Base-by-base conservation (phyloP, 2,888 invertebrate genomes). In the Xylota segnis region DNA sequence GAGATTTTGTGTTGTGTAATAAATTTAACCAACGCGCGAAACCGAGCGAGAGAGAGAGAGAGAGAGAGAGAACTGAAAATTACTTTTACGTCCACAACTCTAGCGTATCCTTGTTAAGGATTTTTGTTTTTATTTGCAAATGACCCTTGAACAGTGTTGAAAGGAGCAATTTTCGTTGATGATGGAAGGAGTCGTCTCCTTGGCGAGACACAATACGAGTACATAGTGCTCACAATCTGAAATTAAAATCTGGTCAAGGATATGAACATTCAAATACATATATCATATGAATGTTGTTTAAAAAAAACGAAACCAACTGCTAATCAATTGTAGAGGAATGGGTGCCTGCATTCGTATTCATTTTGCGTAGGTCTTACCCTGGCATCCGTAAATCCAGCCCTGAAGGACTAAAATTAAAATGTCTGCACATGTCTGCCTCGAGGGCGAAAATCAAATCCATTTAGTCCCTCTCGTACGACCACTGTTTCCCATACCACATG, bases 381-480 rank as follows among this genome's bases (percentile, higher is more conserved):
- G 50, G 50, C 66, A 47, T 52, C 45, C 63, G 72, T 63, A 50
- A 78, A 72, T 66, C 78, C 66, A 72, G 68, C 68, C 66, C 79
- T 78, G 68, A 61, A 63, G 79, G 79, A 61, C 34, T 14, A 65
- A 79, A 79, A 84, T 70, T 79, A 84, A 84, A 84, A 84, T 74
- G 84, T 84, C 79, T 84, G 84, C 81, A 84, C 84, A 84, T 84
- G 84, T 84, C 63, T 61, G 59, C 61, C 84, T 50, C 7, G 52
- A 56, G 84, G 84, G 84, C 65, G 32, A 81, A 81, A 84, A 81
- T 84, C 84, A 81, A 84, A 84, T 84, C 84, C 81, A 84, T 84
- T 84, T 84, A 81, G 65, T 65, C 75, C 59, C 40, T 81, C 37
- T 37, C 47, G 47, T 56, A 23, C 54, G 14, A n/a, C 40, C 18